Evolutionary conservation across 2,888 invertebrate genomes (phyloP), one percentile per base, ranked within the genome.

Genomic region (Uropetala carovei): DNA sequence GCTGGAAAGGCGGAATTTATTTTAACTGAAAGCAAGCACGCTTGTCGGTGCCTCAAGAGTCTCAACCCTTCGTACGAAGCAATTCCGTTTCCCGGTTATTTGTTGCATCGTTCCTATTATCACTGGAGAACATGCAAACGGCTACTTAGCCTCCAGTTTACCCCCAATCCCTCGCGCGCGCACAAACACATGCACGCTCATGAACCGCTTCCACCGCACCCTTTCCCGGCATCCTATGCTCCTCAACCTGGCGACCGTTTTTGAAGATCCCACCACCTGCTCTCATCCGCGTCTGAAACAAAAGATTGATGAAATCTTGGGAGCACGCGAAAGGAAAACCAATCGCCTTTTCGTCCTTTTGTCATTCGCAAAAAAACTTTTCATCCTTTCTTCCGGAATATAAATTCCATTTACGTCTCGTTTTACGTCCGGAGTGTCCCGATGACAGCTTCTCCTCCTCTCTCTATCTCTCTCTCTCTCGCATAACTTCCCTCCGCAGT

Each of bases 71-170:
- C 82, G 10, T 27, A 30, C 30, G 18, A 75, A 10, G 43, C 30
- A 30, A 82, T 82, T 82, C 82, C 43, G 30, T 82, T 82, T 27
- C 27, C 18, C 82, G 30, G 82, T 30, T 82, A 14, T 43, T 82
- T 82, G 43, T 27, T 16, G 43, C 4, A 27, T 27, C 11, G 7
- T 3, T 14, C 11, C 27, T 30, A 82, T 82, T 30, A 82, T 30
- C 82, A 30, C 30, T 13, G 82, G 27, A 82, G 43, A 43, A 43
- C 82, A 82, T 82, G 82, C 82, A 43, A 82, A 82, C 82, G 30
- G 82, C 82, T 82, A 82, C 82, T 82, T 82, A 82, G 82, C 43
- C 75, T 82, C 27, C 18, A 13, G n/a, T 75, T n/a, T 18, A n/a
- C 75, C n/a, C n/a, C 75, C 75, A 10, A 10, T 75, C 75, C 18